Evolutionary conservation across 2,888 invertebrate genomes (phyloP).

Genomic region (Cerceris rybyensis): DNA sequence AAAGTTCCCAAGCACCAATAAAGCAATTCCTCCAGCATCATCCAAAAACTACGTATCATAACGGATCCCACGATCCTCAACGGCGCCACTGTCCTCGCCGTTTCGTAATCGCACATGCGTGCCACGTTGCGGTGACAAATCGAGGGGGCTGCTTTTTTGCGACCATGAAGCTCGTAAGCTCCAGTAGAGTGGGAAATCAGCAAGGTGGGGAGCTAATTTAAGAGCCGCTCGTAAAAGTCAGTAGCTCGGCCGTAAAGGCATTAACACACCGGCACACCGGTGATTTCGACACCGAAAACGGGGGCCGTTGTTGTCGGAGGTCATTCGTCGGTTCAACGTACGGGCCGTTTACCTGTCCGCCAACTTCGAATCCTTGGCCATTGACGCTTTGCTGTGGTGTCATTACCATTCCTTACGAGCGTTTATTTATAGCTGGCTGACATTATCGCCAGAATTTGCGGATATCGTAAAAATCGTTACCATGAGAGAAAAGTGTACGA

Average conservation of each 20-base stretch:
- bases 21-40: too few relatives aligned
- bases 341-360: conserved; percentile 66
- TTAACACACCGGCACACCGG: conserved; percentile 33
- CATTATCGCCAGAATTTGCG: conserved; percentile 3
- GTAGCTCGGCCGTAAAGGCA: conserved; percentile 36
- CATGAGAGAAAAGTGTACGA: background rate
- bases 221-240: conserved; percentile 44
- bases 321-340: conserved; percentile 75
- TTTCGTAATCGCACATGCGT: conserved; percentile 3
- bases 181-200: conserved; percentile 5
- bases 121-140: background rate
- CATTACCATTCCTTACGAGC: conserved; percentile 52
- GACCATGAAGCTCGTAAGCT: conserved; percentile 7
- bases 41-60: too few relatives aligned
- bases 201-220: conserved; percentile 33
- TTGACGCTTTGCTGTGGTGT: conserved; percentile 34
- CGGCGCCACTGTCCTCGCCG: background rate
- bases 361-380: conserved; percentile 60
- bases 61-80: too few relatives aligned
- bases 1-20: too few relatives aligned
- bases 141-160: background rate
- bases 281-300: conserved; percentile 67
- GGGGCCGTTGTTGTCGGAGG: conserved; percentile 74
- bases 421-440: conserved; percentile 28
- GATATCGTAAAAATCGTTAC: background rate